These are phyloP conservation scores for Betta splendens DNA, from an alignment of 2,797 vertebrate genomes.

Conservation along the genomic window DNA sequence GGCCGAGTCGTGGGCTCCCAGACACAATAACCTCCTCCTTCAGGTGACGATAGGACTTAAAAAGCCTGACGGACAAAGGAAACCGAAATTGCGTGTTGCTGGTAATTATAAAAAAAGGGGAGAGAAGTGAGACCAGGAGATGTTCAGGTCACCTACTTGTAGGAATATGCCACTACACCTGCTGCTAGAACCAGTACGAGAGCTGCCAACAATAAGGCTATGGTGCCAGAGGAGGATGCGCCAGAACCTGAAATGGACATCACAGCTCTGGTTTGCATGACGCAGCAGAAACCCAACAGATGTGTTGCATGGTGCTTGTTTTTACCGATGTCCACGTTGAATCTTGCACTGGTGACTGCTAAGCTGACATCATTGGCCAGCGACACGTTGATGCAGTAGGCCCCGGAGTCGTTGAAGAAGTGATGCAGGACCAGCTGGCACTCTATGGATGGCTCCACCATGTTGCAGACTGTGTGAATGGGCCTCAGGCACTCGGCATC, in stretches of 20 bases:
- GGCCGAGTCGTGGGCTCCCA: conserved; percentile 34
- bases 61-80: conserved; percentile 67
- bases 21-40: conserved; percentile 51
- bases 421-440: conserved; percentile 89
- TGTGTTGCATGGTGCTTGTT: background rate
- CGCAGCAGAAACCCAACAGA: background rate
- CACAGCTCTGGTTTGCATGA: background rate
- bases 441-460: conserved; percentile 80
- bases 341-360: conserved; percentile 85
- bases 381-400: conserved; percentile 93
- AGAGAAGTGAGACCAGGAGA: background rate
- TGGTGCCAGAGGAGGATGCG: conserved; percentile 61
- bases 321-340: conserved; percentile 83
- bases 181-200: conserved; percentile 70
- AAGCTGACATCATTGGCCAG: conserved; percentile 88
- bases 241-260: conserved; percentile 58
- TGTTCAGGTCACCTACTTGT: conserved; percentile 71
- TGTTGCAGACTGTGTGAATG: conserved; percentile 81
- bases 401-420: conserved; percentile 86
- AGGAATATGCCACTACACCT: conserved; percentile 77
- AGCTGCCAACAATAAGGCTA: conserved; percentile 75
- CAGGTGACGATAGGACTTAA: conserved; percentile 76
- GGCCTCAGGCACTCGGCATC: conserved; percentile 85
- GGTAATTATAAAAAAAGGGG: too few relatives aligned
- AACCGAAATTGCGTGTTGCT: too few relatives aligned